These are phyloP conservation scores for Crotalus viridis DNA, from an alignment of 2,113 vertebrate species.

Conservation along the genomic window DNA sequence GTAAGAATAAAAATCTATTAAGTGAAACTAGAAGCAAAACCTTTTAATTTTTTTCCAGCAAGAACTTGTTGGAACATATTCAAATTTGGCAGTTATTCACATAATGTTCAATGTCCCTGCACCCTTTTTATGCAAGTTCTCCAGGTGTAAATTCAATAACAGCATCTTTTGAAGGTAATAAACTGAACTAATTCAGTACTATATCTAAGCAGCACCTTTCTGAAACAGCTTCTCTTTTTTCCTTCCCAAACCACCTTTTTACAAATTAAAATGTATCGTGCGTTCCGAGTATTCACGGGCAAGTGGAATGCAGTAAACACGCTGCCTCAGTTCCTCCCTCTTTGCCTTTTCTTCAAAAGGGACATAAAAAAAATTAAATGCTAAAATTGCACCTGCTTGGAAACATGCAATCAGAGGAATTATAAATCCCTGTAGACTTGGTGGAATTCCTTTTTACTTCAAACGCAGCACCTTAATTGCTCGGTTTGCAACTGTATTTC, in stretches of 20 bases:
- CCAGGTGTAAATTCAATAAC: not conserved
- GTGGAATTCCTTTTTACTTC: not conserved
- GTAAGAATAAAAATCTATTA: not conserved
- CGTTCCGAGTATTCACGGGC: not conserved
- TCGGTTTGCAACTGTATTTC: not conserved
- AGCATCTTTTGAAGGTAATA: not conserved
- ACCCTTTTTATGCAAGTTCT: not conserved
- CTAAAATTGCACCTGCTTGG: not conserved
- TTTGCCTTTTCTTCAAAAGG: not conserved
- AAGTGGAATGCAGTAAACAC: not conserved
- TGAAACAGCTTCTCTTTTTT: not conserved
- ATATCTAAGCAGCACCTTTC: not conserved
- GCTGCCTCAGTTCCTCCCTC: not conserved
- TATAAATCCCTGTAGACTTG: not conserved
- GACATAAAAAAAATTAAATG: not conserved
- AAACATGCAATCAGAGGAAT: not conserved
- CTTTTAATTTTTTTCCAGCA: not conserved
- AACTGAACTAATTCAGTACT: not conserved
- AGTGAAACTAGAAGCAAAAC: not conserved
- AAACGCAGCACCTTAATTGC: not conserved
- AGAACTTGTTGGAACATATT: not conserved
- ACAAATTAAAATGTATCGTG: not conserved
- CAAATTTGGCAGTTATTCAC: not conserved
- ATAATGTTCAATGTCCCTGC: not conserved
- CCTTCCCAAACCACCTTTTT: not conserved